Conservation (phyloP, 2,113 vertebrate species). For the Campylorhamphus procurvoides region DNA sequence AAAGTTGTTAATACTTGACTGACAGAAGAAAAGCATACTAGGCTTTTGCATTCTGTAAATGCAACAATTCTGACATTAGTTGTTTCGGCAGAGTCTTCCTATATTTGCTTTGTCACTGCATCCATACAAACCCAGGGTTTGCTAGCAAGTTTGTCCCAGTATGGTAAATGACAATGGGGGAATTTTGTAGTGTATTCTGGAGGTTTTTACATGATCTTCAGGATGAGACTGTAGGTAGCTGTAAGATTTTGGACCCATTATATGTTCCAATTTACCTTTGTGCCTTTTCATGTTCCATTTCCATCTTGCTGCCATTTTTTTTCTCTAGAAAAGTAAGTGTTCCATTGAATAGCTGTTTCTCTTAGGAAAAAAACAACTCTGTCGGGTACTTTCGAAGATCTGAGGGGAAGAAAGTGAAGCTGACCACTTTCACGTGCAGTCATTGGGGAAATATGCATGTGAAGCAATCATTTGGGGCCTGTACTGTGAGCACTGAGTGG, state of each 20-base stretch:
- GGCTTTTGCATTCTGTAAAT: neutral
- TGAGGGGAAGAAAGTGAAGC: neutral
- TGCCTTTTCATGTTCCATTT: neutral
- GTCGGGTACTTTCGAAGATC: neutral
- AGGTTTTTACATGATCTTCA: neutral
- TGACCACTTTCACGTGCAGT: neutral
- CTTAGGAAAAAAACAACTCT: neutral
- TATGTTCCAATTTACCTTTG: neutral
- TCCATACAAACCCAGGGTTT: neutral
- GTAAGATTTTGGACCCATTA: neutral
- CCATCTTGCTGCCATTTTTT: neutral
- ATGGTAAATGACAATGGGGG: fast-evolving
- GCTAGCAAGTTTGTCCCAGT: neutral
- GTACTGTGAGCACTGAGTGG: neutral
- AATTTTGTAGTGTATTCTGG: neutral
- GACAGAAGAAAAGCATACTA: neutral
- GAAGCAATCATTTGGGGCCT: neutral
- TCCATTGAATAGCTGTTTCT: neutral
- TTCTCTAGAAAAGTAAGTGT: neutral
- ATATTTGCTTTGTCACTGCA: neutral
- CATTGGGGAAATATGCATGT: neutral
- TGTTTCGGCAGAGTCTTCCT: neutral
- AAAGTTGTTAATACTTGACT: neutral
- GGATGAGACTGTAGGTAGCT: neutral
- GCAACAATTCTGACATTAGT: neutral